phyloP scores from a whole-genome alignment of 2,888 invertebrate species.

The Aspidiotus destructor region DNA sequence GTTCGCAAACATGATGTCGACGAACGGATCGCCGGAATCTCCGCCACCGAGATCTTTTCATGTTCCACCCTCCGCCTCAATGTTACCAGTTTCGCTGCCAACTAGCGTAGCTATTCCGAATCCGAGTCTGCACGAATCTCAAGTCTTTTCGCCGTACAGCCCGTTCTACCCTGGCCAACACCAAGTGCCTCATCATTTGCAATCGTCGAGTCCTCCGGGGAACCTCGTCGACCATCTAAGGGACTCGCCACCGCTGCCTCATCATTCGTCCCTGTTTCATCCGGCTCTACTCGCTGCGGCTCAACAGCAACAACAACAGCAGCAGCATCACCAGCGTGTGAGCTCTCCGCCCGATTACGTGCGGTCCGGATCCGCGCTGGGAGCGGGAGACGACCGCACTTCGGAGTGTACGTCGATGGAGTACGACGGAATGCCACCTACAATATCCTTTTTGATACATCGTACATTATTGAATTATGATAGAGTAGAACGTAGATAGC shows the following conservation, averaged over 20 bases:
- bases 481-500: background rate
- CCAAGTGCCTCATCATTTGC: constrained; percentile 69
- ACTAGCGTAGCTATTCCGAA: constrained; percentile 95
- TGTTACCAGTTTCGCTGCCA: constrained; percentile 79
- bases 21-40: constrained; percentile 50
- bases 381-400: constrained; percentile 54
- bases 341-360: constrained; percentile 70
- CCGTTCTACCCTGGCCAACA: constrained; percentile 70
- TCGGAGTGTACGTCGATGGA: constrained; percentile 87
- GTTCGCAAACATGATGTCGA: constrained; percentile 2
- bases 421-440: constrained; percentile 87
- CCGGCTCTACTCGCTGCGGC: constrained; percentile 75
- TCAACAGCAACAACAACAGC: constrained; percentile 48
- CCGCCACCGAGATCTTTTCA: constrained; percentile 69
- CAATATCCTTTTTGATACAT: constrained; percentile 77
- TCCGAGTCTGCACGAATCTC: constrained; percentile 87
- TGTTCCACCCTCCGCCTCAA: constrained; percentile 63
- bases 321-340: constrained; percentile 34
- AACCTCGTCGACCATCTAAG: constrained; percentile 58
- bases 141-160: constrained; percentile 84
- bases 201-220: constrained; percentile 59
- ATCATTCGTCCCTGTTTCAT: constrained; percentile 74
- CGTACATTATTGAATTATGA: background rate
- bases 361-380: constrained; percentile 51
- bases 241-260: constrained; percentile 69